Conservation (phyloP, 2,888 invertebrate species). For the Mycalesis mineus region DNA sequence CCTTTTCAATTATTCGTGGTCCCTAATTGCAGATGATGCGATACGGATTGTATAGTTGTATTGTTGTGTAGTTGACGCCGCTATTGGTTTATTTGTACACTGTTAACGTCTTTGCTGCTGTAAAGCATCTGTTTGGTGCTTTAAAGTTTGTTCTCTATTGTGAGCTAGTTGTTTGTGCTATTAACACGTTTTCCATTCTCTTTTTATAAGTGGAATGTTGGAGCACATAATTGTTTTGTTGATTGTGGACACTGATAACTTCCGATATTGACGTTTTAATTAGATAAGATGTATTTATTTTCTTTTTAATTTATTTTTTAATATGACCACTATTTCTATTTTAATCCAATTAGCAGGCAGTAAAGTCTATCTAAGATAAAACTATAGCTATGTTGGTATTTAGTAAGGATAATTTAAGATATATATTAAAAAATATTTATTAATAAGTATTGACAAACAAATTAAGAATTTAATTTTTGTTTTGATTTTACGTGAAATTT, state of each 20-base stretch:
- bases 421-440: no score
- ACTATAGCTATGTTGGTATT: no score
- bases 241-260: neutral
- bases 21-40: constrained; percentile 77
- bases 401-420: no score
- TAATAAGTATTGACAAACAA: no score
- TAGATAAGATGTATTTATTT: neutral
- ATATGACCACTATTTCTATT: no score
- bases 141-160: constrained; percentile 38
- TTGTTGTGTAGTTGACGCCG: constrained; percentile 65
- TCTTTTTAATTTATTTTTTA: no score
- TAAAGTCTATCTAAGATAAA: no score
- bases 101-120: constrained; percentile 41
- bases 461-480: no score
- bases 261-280: neutral
- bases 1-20: constrained; percentile 71
- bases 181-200: constrained; percentile 39
- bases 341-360: no score
- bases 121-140: constrained; percentile 49
- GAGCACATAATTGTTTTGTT: constrained; percentile 25
- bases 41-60: constrained; percentile 45
- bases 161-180: constrained; percentile 50
- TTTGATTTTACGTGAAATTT: no score
- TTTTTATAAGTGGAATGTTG: constrained; percentile 38
- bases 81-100: constrained; percentile 63